phyloP scores from a whole-genome alignment of 1,140 invertebrate species.

The Himalopsyche phryganea region DNA sequence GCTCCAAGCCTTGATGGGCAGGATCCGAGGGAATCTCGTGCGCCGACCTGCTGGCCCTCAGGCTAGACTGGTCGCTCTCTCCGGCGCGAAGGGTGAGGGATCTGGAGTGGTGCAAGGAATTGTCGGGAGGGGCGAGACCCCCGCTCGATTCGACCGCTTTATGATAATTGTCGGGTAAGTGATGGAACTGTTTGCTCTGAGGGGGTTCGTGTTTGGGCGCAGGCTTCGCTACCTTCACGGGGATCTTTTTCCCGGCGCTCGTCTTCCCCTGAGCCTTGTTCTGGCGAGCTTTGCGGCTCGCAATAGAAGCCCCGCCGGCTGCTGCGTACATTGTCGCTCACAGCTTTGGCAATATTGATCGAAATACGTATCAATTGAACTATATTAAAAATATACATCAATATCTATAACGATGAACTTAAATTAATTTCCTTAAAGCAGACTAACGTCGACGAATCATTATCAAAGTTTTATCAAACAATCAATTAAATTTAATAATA shows the following conservation, averaged over 20 bases:
- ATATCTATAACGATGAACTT: background rate
- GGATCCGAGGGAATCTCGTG: conserved; percentile 28
- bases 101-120: conserved; percentile 26
- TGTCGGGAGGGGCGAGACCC: conserved; percentile 7
- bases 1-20: conserved; percentile 18
- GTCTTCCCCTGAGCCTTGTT: conserved; percentile 50
- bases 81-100: conserved; percentile 24
- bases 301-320: conserved; percentile 68
- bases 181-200: conserved; percentile 54
- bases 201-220: conserved; percentile 10
- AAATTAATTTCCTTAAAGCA: too few species aligned
- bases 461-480: too few species aligned
- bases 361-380: background rate
- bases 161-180: conserved; percentile 47
- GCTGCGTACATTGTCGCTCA: conserved; percentile 64
- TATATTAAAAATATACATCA: background rate
- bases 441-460: too few species aligned
- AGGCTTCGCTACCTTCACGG: conserved; percentile 38
- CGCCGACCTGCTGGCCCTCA: conserved; percentile 26
- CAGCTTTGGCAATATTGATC: background rate
- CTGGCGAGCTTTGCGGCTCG: conserved; percentile 63
- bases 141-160: conserved; percentile 1
- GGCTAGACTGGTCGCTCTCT: conserved; percentile 12
- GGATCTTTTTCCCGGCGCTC: conserved; percentile 30
- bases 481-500: too few species aligned